These are phyloP conservation scores for Pocota personata DNA, from an alignment of 2,888 invertebrate genomes.

Conservation along the genomic window DNA sequence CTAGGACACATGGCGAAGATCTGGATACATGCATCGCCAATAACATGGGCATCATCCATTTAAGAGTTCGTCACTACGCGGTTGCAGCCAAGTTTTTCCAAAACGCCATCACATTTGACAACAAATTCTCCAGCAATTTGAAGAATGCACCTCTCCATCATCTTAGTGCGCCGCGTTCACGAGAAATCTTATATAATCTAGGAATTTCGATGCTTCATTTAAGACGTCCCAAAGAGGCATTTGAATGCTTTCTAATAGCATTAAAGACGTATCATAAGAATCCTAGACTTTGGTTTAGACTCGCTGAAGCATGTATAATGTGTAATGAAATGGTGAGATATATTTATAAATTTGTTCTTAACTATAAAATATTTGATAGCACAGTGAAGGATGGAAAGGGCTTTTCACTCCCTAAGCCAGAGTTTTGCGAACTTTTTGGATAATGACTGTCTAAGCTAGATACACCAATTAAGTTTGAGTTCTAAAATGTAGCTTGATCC, in stretches of 20 bases:
- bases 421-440: too few species aligned
- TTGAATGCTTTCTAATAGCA: conserved; percentile 94
- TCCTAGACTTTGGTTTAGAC: conserved; percentile 94
- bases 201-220: conserved; percentile 90
- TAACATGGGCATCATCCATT: conserved; percentile 83
- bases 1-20: conserved; percentile 78
- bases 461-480: too few species aligned
- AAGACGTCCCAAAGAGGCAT: conserved; percentile 92
- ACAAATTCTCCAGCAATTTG: conserved; percentile 77
- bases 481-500: too few species aligned
- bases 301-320: conserved; percentile 96
- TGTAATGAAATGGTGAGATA: conserved; percentile 83
- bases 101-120: conserved; percentile 81
- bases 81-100: conserved; percentile 82
- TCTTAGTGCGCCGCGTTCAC: conserved; percentile 80
- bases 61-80: conserved; percentile 82
- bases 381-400: too few species aligned
- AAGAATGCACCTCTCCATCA: conserved; percentile 78
- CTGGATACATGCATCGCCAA: conserved; percentile 82
- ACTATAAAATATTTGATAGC: too few species aligned
- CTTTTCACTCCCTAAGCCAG: too few species aligned
- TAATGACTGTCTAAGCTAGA: too few species aligned
- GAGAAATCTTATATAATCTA: conserved; percentile 82
- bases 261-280: conserved; percentile 93
- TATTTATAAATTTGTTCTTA: background rate